Evolutionary conservation across 1,140 invertebrate species (phyloP), one percentile per base, ranked within the genome.

Genomic region (Proctacanthus coquilletti): DNA sequence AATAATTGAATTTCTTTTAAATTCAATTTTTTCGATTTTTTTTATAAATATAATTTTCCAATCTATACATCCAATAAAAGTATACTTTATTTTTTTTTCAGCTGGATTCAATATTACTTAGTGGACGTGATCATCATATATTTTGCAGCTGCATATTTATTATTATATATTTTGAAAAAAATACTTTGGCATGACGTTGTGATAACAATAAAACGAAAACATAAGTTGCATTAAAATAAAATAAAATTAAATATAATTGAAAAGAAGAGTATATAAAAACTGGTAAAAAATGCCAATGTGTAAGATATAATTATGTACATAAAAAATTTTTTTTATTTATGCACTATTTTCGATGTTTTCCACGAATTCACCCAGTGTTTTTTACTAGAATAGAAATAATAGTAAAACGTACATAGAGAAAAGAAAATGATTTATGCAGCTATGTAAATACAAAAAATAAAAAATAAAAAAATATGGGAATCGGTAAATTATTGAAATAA

Each of bases 91-190:
- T 27, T 34, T 34, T 13, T 3, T 11, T 34, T 4, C 34, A 58
- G 55, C 29, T 58, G 53, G 55, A 46, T 53, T 36, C 55, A 58
- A 38, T 58, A 56, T 19, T 58, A 58, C 43, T 42, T 58, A 9
- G 21, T 58, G 6, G 55, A 58, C 40, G 55, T 58, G 5, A 33
- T 51, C 5, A 43, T 36, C 4, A 21, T 58, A 9, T 58, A 54
- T 30, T 5, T 51, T 8, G 17, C 49, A 5, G 42, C 42, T 18
- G 4, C 54, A 3, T 45, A 39, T 18, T 32, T 34, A n/a, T 20
- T 58, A 11, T 27, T 52, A 11, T 36, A 48, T 4, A 36, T 58
- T 25, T 14, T 53, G 0, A 58, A 47, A 39, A 52, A 50, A n/a
- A 21, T 58, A 3, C 48, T 55, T 18, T 44, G 46, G 13, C 48